phyloP scores from a whole-genome alignment of 1,140 invertebrate genomes.

The Plodia interpunctella region DNA sequence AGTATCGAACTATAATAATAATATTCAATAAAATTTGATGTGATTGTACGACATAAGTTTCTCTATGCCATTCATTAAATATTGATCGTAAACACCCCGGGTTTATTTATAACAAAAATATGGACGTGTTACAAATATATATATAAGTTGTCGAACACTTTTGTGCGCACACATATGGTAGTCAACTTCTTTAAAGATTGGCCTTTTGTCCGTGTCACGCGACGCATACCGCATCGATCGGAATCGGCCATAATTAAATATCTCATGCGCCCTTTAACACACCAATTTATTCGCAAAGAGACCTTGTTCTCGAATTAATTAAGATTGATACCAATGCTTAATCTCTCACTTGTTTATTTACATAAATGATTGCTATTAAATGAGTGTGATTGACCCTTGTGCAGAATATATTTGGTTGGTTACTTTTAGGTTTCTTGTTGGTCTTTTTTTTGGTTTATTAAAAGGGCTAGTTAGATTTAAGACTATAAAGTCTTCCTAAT shows the following conservation, averaged over 20 bases:
- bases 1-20: no score
- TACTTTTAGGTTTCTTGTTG: slow-evolving; percentile 8
- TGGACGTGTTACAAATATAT: background rate
- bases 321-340: slow-evolving; percentile 56
- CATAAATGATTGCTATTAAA: slow-evolving; percentile 32
- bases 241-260: slow-evolving; percentile 68
- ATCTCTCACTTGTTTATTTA: slow-evolving; percentile 38
- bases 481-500: no score
- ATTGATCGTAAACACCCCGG: no score
- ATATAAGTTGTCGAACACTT: slow-evolving; percentile 15
- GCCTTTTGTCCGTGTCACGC: slow-evolving; percentile 56
- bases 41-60: no score
- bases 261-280: slow-evolving; percentile 61
- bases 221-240: slow-evolving; percentile 52
- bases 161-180: slow-evolving; percentile 17
- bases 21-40: no score
- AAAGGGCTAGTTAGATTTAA: no score
- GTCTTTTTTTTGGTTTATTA: no score
- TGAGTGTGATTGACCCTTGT: slow-evolving; percentile 30
- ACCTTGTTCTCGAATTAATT: slow-evolving; percentile 51
- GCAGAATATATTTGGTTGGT: slow-evolving; percentile 4
- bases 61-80: no score
- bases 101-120: no score
- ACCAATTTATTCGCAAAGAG: slow-evolving; percentile 64
- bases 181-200: slow-evolving; percentile 38